Conservation (phyloP, 2,888 invertebrate genomes). For the Polydrusus pterygomalis region DNA sequence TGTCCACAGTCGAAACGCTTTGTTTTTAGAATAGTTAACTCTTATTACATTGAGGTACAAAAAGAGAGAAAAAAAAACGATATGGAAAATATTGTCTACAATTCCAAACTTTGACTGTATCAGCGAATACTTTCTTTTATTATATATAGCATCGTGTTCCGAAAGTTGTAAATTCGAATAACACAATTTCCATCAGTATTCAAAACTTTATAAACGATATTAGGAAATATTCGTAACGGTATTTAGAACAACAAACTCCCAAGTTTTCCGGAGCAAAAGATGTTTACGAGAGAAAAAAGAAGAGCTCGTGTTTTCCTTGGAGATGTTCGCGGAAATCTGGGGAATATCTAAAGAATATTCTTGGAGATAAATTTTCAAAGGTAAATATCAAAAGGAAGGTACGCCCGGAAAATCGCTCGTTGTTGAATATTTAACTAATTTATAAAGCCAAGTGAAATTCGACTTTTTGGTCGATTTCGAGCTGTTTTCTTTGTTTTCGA, state of each 20-base stretch:
- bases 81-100: too few species aligned
- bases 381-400: slow-evolving; percentile 53
- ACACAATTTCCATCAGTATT: neutral
- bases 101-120: too few species aligned
- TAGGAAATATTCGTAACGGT: slow-evolving; percentile 13
- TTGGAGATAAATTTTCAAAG: slow-evolving; percentile 40
- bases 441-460: slow-evolving; percentile 43
- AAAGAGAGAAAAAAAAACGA: too few species aligned
- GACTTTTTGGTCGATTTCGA: slow-evolving; percentile 1
- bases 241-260: slow-evolving; percentile 28
- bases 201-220: slow-evolving; percentile 17
- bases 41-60: too few species aligned
- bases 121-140: neutral
- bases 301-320: neutral
- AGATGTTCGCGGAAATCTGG: slow-evolving; percentile 34
- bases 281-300: slow-evolving; percentile 16
- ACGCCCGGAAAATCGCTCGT: slow-evolving; percentile 29
- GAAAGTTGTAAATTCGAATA: neutral
- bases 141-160: neutral
- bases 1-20: too few species aligned
- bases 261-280: slow-evolving; percentile 4
- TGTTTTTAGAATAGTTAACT: too few species aligned
- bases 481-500: slow-evolving; percentile 30
- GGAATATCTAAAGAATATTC: slow-evolving; percentile 19
- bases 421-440: slow-evolving; percentile 51